These are phyloP conservation scores for Parelbella ahira DNA, from an alignment of 2,888 invertebrate species.

Conservation along the genomic window DNA sequence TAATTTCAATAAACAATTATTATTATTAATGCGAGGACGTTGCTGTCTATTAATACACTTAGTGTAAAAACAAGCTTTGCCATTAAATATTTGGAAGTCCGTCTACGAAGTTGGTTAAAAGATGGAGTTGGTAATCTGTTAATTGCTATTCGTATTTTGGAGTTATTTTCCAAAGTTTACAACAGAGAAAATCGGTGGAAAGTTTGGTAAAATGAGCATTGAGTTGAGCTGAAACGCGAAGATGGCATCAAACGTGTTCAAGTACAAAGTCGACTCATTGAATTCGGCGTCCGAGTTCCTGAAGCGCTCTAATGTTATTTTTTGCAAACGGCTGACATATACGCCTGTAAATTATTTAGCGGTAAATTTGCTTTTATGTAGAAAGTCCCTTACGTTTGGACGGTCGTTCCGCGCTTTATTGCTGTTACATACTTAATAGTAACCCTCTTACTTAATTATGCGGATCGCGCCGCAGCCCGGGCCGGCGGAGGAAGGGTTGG, in stretches of 20 bases:
- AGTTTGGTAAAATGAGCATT: constrained; percentile 22
- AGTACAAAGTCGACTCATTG: constrained; percentile 1
- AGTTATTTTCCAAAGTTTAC: constrained; percentile 28
- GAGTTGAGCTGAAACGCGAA: constrained; percentile 18
- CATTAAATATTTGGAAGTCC: constrained; percentile 17
- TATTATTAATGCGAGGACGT: too few species aligned
- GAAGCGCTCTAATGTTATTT: constrained; percentile 14
- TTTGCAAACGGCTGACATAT: constrained; percentile 7
- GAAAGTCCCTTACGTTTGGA: constrained; percentile 47
- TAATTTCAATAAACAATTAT: too few species aligned
- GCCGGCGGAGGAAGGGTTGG: constrained; percentile 49
- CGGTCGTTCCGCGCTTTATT: constrained; percentile 59
- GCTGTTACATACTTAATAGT: constrained; percentile 74
- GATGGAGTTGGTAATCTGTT: constrained; percentile 38
- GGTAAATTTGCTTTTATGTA: constrained; percentile 56
- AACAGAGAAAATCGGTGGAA: constrained; percentile 24
- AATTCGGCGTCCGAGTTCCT: neutral
- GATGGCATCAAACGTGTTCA: constrained; percentile 12
- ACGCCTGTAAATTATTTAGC: constrained; percentile 46
- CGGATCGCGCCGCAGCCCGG: constrained; percentile 54
- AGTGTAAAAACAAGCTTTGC: constrained; percentile 2
- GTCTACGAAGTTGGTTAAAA: constrained; percentile 9
- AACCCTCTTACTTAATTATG: constrained; percentile 76
- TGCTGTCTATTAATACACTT: too few species aligned
- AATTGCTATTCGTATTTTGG: constrained; percentile 37